Evolutionary conservation across 2,797 vertebrate species (phyloP), one percentile per base, ranked within the genome.

Genomic region (Neosilurus hyrtlii): DNA sequence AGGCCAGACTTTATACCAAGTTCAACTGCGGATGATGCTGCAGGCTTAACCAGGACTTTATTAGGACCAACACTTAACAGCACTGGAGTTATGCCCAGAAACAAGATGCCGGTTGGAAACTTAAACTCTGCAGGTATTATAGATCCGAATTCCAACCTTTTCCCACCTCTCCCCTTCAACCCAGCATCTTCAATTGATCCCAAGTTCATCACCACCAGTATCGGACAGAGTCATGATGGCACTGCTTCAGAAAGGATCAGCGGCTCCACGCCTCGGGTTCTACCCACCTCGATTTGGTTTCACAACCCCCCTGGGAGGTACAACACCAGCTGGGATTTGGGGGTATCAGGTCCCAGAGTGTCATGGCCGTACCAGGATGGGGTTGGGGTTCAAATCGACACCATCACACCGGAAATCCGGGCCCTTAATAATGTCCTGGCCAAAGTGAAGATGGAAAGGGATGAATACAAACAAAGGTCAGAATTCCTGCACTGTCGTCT

Each of bases 361-460:
- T 95, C 96, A 61, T 96, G 96, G 96, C 92, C 93, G 0, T 95
- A 96, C 68, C 94, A 95, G 1, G 96, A 96, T 79, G 97, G 96
- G 0, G 96, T 97, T 3, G 96, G 97, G 6, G 97, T 98, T 62
- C 97, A 97, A 92, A 95, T 96, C 49, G 96, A 97, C 92, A 97
- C 96, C 89, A 96, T 97, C 91, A 97, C 96, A 0, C 96, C 96
- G 0, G 96, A 98, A 93, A 97, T 98, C 90, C 92, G 97, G 14
- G 97, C 97, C 0, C 93, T 98, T 80, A 97, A 98, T 93, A 98
- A 98, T 86, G 97, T 98, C 56, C 91, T 98, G 92, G 95, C 94
- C 86, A 98, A 98, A 87, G 97, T 98, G 92, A 98, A 97, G 92
- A 89, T 96, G 51, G 97, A 97, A 18, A 88, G 96, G 22, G 96